Evolutionary conservation across 1,140 invertebrate species (phyloP), one percentile per base, ranked within the genome.

Genomic region (Calephelis nemesis): DNA sequence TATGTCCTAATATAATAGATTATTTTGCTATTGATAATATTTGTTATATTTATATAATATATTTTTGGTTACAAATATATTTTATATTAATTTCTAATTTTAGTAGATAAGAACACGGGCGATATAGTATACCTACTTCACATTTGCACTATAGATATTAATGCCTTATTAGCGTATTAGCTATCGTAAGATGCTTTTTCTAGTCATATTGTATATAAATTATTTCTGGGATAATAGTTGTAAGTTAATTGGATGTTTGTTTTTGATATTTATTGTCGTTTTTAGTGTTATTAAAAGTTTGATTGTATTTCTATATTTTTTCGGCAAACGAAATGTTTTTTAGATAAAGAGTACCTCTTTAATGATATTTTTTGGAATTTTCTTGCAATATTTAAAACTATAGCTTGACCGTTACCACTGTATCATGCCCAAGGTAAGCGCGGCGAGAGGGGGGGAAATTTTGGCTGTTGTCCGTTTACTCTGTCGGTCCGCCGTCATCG

Each of bases 131-230:
- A 58, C 30, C 30, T 30, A 30, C 30, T 65, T 50, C 63, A 62
- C 30, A 48, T 45, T 49, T 65, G 49, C 50, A 62, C 63, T 65
- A 70, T 70, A 65, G 68, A 65, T 60, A 70, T 42, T 70, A 52
- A 65, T 42, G 68, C 63, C 68, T 65, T 65, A 65, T 70, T 65
- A 65, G 47, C 30, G 63, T 65, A 9, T 45, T 45, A 45, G 42
- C 6, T 54, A 47, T 19, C n/a, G n/a, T 65, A 70, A 70, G 54
- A 70, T 50, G 69, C 69, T 65, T 70, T 40, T 49, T 65, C 69
- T 70, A 70, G 69, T 70, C 69, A 70, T 30, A 39, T 45, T 58
- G 52, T 58, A 39, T 58, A 58, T 58, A 58, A 58, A 58, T 58
- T 58, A 30, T 58, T 58, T 58, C 52, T 58, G 52, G 19, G 19